Conservation (phyloP, 1,140 invertebrate genomes). For the Metopolophium dirhodum region DNA sequence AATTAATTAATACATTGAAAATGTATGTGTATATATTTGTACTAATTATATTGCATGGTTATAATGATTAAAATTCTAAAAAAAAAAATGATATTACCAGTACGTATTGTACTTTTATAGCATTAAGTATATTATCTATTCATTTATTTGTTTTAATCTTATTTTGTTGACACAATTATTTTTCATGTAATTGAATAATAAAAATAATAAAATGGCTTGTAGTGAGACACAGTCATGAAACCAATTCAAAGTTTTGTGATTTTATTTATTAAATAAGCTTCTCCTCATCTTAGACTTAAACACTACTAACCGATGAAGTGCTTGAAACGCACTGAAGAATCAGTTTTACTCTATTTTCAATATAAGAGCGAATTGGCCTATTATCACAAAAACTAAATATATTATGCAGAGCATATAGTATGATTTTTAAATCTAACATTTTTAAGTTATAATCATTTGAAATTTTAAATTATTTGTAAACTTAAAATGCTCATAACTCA, state of each 20-base stretch:
- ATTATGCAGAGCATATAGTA: no score
- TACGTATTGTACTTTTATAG: neutral
- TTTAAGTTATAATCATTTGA: no score
- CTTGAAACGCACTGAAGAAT: no score
- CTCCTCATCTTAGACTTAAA: neutral
- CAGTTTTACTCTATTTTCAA: no score
- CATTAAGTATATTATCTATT: neutral
- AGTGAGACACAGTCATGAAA: neutral
- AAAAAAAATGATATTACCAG: neutral
- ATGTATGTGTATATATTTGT: no score
- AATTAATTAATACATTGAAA: neutral
- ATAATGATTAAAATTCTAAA: neutral
- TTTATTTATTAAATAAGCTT: neutral
- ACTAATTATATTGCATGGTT: neutral
- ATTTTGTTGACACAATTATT: neutral
- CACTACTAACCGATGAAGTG: no score
- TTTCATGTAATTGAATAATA: conserved; percentile 2
- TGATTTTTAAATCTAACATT: no score
- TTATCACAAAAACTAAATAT: no score
- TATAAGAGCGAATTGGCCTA: no score
- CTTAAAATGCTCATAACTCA: no score
- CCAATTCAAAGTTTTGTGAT: neutral
- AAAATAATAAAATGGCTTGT: neutral
- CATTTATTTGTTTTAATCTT: neutral
- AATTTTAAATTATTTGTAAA: no score